Evolutionary conservation across 2,888 invertebrate species (phyloP), one percentile per base, ranked within the genome.

Genomic region (Melieria omissa): DNA sequence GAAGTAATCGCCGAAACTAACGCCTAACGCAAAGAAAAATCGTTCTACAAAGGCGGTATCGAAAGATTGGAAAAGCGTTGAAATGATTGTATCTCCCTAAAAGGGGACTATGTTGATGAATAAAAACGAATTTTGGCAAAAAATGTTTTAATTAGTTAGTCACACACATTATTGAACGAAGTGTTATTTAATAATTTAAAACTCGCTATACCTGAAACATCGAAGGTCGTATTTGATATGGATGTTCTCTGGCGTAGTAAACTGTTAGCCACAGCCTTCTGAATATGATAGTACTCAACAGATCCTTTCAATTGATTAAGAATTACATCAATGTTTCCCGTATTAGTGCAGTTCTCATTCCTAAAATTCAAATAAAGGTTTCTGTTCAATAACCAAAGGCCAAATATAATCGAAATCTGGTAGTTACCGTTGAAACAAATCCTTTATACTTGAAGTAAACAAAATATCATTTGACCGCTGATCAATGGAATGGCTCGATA

Each of bases 231-330:
- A 70, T 88, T 88, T 0, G 89, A 88, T 5, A 90, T 83, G 74
- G 88, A 88, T 41, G 85, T 83, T 58, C 88, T 81, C 79, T 90
- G 89, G 46, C 88, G 85, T 41, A 84, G 77, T 42, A 90, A 80
- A 73, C 88, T 86, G 75, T 89, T 89, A 47, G 88, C 86, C 4
- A 88, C 87, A 2, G 85, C 80, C 88, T 79, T 89, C 85, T 75
- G 90, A 81, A 88, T 86, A 75, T 89, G 88, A 77, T 89, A 89
- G 79, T 89, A 89, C 72, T 87, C 88, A 0, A 91, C 90, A 4
- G 88, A 88, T 66, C 88, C 88, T 46, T 90, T 88, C 29, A 91
- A 81, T 78, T 90, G 90, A 77, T 89, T 88, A 6, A 91, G 86
- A 41, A 90, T 86, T 88, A 88, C 3, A 87, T 84, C 73, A 16